Evolutionary conservation across 2,113 vertebrate genomes (phyloP).

Genomic region (Laticauda laticaudata): DNA sequence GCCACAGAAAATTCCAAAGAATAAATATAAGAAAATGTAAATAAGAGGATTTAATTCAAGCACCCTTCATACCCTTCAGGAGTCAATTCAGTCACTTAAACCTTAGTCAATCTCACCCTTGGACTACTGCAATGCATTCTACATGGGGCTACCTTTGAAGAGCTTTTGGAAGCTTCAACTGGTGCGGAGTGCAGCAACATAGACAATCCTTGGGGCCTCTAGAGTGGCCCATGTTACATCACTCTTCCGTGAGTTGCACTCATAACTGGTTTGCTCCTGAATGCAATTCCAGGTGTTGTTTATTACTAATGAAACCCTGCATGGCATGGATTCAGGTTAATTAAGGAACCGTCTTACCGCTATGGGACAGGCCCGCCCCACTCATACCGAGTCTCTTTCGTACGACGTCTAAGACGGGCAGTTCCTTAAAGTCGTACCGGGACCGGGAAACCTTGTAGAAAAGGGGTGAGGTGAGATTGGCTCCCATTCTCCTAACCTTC

Average conservation of each 20-base stretch:
- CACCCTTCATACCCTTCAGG: neutral
- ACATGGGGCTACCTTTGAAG: neutral
- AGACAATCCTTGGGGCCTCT: neutral
- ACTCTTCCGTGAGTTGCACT: neutral
- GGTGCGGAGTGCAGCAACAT: rapidly evolving
- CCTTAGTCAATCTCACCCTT: neutral
- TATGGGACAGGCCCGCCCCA: too few relatives aligned
- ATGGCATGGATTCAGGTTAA: neutral
- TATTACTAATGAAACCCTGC: neutral
- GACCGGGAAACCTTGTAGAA: too few relatives aligned
- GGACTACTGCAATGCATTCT: neutral
- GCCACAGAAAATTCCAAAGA: neutral
- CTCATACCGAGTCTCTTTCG: too few relatives aligned
- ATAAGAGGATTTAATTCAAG: neutral
- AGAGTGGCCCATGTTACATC: neutral
- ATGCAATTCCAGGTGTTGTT: neutral
- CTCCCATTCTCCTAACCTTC: too few relatives aligned
- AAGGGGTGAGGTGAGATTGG: too few relatives aligned
- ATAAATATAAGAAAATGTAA: neutral
- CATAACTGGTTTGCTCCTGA: neutral
- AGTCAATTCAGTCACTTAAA: neutral
- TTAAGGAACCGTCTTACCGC: neutral
- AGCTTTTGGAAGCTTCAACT: neutral
- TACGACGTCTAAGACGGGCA: too few relatives aligned
- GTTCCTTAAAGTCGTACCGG: too few relatives aligned